phyloP scores from a whole-genome alignment of 2,888 invertebrate species.

The Dryococelus australis region DNA sequence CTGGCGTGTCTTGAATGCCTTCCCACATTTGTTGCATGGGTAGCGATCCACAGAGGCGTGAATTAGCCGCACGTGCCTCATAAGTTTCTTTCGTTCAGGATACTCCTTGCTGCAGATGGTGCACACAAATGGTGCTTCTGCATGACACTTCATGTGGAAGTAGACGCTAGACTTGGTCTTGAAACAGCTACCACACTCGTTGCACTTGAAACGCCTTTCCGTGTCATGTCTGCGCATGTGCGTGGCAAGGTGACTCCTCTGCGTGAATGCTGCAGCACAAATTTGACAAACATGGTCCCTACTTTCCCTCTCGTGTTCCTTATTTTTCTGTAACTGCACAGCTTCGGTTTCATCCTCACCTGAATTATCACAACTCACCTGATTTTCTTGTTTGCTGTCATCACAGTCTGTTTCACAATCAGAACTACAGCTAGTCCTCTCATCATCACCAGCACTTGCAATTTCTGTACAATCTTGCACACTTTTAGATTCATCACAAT shows the following conservation, averaged over 20 bases:
- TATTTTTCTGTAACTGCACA: not conserved
- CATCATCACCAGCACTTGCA: not conserved
- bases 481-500: not conserved
- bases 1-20: constrained; percentile 46
- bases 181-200: constrained; percentile 31
- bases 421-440: not conserved
- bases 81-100: constrained; percentile 32
- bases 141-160: constrained; percentile 34
- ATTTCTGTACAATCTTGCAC: not conserved
- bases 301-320: not conserved
- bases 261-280: constrained; percentile 30
- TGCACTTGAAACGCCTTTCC: constrained; percentile 32
- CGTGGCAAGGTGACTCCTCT: constrained; percentile 31
- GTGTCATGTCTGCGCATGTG: constrained; percentile 31
- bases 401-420: constrained; percentile 2
- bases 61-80: constrained; percentile 31
- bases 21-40: constrained; percentile 46
- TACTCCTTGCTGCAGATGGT: constrained; percentile 32
- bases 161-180: constrained; percentile 37
- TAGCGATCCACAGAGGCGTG: constrained; percentile 38
- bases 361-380: not conserved
- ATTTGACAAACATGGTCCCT: constrained; percentile 30
- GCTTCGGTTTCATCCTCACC: not conserved
- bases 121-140: constrained; percentile 34
- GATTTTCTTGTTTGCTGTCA: constrained; percentile 9